Evolutionary conservation across 2,113 vertebrate species (phyloP).

Genomic region (Amblyornis subalaris): DNA sequence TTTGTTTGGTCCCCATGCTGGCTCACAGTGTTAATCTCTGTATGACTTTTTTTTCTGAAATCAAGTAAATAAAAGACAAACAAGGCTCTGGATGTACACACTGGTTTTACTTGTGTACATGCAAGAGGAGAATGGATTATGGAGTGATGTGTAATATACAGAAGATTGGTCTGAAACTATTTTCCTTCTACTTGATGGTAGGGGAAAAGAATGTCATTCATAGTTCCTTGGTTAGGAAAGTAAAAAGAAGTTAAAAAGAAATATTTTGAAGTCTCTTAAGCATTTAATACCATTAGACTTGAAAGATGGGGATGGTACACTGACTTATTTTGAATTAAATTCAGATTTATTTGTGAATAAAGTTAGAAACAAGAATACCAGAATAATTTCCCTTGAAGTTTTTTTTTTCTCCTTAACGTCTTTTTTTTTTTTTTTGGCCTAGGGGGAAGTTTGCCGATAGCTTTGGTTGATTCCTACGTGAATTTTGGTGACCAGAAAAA

Average conservation of each 20-base stretch:
- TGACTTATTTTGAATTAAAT: not conserved
- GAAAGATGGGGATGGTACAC: not conserved
- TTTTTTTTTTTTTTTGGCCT: not conserved
- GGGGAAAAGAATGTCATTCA: not conserved
- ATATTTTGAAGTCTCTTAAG: not conserved
- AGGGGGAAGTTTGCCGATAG: not conserved
- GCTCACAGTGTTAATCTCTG: not conserved
- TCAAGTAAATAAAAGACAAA: constrained; percentile 37
- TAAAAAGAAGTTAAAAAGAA: not conserved
- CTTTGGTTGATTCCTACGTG: not conserved
- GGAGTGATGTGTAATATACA: not conserved
- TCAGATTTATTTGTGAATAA: not conserved
- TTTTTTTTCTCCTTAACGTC: not conserved
- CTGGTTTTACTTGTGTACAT: not conserved
- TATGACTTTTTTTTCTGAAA: not conserved
- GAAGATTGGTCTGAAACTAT: not conserved
- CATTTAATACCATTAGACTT: not conserved
- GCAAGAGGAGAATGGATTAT: not conserved
- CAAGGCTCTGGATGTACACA: not conserved
- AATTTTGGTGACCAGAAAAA: not conserved
- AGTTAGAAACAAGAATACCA: not conserved
- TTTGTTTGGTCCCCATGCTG: constrained; percentile 14
- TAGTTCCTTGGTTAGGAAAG: not conserved
- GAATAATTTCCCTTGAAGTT: not conserved
- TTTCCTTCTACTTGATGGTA: not conserved